Conservation (phyloP, 30 jellyfish, hydroid and myxozoan genomes). For the Cassiopea xamachana region DNA sequence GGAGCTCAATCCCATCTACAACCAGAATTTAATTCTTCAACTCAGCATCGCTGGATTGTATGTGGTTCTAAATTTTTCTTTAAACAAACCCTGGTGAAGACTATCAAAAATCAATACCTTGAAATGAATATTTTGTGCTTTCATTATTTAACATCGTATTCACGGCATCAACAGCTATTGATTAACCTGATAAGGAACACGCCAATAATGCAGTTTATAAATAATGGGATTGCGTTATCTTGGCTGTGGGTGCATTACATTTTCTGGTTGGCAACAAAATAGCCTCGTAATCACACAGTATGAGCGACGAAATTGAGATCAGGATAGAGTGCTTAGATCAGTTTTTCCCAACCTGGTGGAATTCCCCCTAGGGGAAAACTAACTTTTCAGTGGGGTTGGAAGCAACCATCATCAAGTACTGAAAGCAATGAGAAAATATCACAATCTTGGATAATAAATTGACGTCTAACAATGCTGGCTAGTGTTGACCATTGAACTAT, state of each 20-base stretch:
- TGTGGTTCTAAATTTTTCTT: too few relatives aligned
- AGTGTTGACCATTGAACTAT: too few relatives aligned
- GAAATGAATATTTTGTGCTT: neutral
- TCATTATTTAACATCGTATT: neutral
- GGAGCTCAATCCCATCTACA: too few relatives aligned
- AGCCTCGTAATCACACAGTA: constrained; percentile 18
- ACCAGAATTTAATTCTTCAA: too few relatives aligned
- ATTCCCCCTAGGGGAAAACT: neutral
- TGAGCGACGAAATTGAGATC: neutral
- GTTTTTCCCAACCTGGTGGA: neutral
- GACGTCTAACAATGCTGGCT: too few relatives aligned
- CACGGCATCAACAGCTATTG: neutral
- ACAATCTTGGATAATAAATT: too few relatives aligned
- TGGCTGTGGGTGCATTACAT: neutral
- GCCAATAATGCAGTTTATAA: neutral
- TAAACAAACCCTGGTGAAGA: too few relatives aligned
- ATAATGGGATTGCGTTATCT: neutral
- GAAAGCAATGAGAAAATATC: too few relatives aligned
- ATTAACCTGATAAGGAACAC: neutral
- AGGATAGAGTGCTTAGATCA: neutral
- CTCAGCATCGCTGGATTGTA: too few relatives aligned
- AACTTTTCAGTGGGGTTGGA: too few relatives aligned
- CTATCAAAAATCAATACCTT: neutral
- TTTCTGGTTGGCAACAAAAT: constrained; percentile 9
- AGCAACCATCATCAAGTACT: too few relatives aligned